Evolutionary conservation across 2,888 invertebrate genomes (phyloP).

Genomic region (Pherbina coryleti): DNA sequence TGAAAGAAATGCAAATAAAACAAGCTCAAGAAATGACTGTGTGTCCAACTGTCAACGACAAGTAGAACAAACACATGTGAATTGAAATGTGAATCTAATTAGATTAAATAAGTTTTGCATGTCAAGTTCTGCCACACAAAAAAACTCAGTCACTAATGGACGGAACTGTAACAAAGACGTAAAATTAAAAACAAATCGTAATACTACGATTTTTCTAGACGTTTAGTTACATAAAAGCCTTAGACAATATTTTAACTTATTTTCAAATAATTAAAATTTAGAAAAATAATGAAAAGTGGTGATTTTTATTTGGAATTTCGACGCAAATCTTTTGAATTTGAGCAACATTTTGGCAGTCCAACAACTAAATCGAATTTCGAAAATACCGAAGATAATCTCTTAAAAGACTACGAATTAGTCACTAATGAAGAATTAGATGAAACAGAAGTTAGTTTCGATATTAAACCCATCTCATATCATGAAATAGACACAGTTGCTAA

Average conservation of each 20-base stretch:
- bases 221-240: constrained; percentile 8
- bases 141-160: constrained; percentile 34
- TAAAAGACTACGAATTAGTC: constrained; percentile 52
- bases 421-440: constrained; percentile 46
- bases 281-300: constrained; percentile 45
- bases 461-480: background rate
- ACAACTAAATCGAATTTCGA: constrained; percentile 40
- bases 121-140: constrained; percentile 47
- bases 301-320: constrained; percentile 46
- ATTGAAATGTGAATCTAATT: constrained; percentile 47
- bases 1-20: background rate
- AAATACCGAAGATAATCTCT: constrained; percentile 27
- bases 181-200: background rate
- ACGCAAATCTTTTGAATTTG: constrained; percentile 45
- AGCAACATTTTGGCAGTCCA: constrained; percentile 41
- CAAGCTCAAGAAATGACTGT: background rate
- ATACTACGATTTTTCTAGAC: background rate
- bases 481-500: background rate
- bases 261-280: background rate
- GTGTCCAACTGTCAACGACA: background rate
- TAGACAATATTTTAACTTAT: background rate
- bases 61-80: background rate
- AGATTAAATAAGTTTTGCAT: constrained; percentile 50
- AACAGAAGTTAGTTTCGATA: background rate
- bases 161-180: constrained; percentile 25